A percentile compares a stretch with the other conserved stretches of the same genome.
Conservation (phyloP, 2,888 invertebrate genomes). For the Scotopteryx bipunctaria region DNA sequence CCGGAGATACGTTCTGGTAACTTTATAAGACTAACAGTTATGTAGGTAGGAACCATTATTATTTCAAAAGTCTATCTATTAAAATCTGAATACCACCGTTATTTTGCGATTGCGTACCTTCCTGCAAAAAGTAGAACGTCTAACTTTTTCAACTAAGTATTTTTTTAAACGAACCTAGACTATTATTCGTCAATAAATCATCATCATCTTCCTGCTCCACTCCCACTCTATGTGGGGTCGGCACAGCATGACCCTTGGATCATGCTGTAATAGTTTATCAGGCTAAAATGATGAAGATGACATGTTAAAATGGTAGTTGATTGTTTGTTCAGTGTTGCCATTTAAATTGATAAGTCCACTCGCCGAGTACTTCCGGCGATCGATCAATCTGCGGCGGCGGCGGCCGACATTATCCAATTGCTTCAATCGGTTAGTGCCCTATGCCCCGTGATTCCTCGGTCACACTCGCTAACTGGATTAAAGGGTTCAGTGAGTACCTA, state of each 20-base stretch:
- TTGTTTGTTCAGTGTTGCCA: conserved; percentile 31
- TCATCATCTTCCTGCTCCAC: too few relatives aligned
- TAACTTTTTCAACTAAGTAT: too few relatives aligned
- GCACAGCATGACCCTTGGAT: too few relatives aligned
- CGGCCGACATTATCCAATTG: conserved; percentile 64
- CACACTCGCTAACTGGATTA: conserved; percentile 50
- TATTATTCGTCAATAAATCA: too few relatives aligned
- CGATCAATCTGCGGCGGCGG: conserved; percentile 66
- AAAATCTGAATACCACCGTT: conserved; percentile 21
- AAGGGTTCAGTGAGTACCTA: conserved; percentile 34
- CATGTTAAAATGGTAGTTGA: too few relatives aligned
- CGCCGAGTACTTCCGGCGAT: conserved; percentile 62
- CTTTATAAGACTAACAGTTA: conserved; percentile 41
- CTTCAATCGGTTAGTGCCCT: conserved; percentile 64
- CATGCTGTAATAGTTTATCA: too few relatives aligned
- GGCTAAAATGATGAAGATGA: too few relatives aligned
- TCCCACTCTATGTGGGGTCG: too few relatives aligned
- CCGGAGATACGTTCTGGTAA: conserved; percentile 62
- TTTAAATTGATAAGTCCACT: conserved; percentile 49
- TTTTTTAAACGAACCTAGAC: too few relatives aligned
- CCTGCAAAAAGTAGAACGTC: conserved; percentile 9
- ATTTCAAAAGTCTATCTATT: conserved; percentile 31
- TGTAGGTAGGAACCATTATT: conserved; percentile 32
- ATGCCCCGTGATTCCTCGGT: conserved; percentile 43
- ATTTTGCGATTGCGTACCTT: conserved; percentile 10